A percentile compares a stretch with the other conserved stretches of the same genome.
These are phyloP conservation scores for Drosophila novamexicana DNA, from an alignment of 1,140 invertebrate genomes.

Conservation along the genomic window DNA sequence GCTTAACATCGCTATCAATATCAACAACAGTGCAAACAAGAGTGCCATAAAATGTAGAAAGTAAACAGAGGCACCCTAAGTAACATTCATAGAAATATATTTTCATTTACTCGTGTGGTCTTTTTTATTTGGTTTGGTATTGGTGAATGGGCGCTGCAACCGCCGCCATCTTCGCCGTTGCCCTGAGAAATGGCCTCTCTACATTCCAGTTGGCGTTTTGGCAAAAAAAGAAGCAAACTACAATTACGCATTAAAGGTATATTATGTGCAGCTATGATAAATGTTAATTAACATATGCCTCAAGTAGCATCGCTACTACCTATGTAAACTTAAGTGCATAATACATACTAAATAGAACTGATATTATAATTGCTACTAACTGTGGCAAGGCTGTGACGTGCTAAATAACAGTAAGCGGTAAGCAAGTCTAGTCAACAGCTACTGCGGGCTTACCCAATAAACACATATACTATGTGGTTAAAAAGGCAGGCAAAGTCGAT, in stretches of 20 bases:
- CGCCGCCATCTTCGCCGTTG: slow-evolving; percentile 41
- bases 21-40: slow-evolving; percentile 41
- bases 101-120: slow-evolving; percentile 21
- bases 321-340: slow-evolving; percentile 10
- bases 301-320: not conserved
- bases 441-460: slow-evolving; percentile 15
- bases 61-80: slow-evolving; percentile 33
- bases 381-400: slow-evolving; percentile 10
- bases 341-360: slow-evolving; percentile 14
- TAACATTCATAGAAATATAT: slow-evolving; percentile 48
- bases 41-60: slow-evolving; percentile 44
- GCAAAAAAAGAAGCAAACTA: slow-evolving; percentile 78
- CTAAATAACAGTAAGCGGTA: slow-evolving; percentile 1
- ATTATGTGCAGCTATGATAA: slow-evolving; percentile 44
- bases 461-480: not conserved
- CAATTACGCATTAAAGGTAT: slow-evolving; percentile 81
- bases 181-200: slow-evolving; percentile 64
- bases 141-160: slow-evolving; percentile 7
- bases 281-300: slow-evolving; percentile 59
- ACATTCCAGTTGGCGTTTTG: slow-evolving; percentile 83
- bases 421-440: not conserved
- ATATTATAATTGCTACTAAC: slow-evolving; percentile 20
- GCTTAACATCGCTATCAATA: slow-evolving; percentile 35
- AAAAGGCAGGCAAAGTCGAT: slow-evolving; percentile 28
- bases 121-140: slow-evolving; percentile 18